Conservation (phyloP, 1,140 invertebrate genomes). For the Drepana arcuata region DNA sequence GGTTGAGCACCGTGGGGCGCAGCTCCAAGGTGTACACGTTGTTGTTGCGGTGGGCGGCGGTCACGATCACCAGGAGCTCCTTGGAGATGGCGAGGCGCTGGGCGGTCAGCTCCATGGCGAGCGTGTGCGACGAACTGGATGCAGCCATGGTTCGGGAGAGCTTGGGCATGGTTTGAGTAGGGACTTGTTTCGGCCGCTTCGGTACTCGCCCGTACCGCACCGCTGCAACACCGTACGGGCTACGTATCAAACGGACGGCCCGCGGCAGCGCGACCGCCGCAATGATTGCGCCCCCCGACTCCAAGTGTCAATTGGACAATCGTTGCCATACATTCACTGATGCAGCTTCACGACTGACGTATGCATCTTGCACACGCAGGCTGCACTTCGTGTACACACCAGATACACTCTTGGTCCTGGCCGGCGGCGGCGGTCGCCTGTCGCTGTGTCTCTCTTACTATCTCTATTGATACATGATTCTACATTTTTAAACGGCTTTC, state of each 20-base stretch:
- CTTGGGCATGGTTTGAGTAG: neutral
- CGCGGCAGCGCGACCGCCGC: no score
- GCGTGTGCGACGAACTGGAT: conserved; percentile 32
- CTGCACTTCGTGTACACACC: no score
- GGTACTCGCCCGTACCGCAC: conserved; percentile 96
- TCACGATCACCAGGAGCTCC: conserved; percentile 90
- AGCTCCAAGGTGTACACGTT: conserved; percentile 94
- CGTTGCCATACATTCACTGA: no score
- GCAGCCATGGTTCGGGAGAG: conserved; percentile 25
- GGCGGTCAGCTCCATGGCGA: conserved; percentile 43
- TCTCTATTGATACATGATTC: no score
- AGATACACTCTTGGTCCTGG: no score
- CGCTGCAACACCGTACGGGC: conserved; percentile 73
- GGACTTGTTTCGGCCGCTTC: conserved; percentile 86
- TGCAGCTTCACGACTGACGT: no score
- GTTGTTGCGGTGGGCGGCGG: conserved; percentile 91
- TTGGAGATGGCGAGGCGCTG: conserved; percentile 75
- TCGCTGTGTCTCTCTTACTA: no score
- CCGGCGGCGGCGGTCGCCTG: no score
- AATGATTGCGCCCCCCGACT: no score
- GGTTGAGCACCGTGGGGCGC: conserved; percentile 78
- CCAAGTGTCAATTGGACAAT: conserved; percentile 8
- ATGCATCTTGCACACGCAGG: no score
- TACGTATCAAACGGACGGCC: no score
- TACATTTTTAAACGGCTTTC: no score